A percentile compares a stretch with the other conserved stretches of the same genome.
Evolutionary conservation across 23 tunicate genomes (phyloP).

Genomic region (Ciona savignyi): DNA sequence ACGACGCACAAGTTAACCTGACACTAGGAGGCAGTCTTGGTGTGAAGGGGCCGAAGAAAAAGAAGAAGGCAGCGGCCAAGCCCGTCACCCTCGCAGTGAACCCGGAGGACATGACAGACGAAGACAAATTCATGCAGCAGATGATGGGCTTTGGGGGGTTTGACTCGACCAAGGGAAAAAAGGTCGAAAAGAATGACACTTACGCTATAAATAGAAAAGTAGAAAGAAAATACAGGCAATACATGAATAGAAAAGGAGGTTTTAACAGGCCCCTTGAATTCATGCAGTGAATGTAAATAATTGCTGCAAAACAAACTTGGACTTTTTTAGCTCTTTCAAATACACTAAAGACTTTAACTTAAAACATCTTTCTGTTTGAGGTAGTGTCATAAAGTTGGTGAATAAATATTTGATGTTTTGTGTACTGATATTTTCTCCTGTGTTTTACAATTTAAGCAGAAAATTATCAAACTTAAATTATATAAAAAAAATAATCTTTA

Average conservation of each 20-base stretch:
- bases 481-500: too few relatives aligned
- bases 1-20: slow-evolving; percentile 45
- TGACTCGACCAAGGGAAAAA: slow-evolving; percentile 87
- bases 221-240: slow-evolving; percentile 86
- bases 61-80: slow-evolving; percentile 45
- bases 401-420: too few relatives aligned
- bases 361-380: too few relatives aligned
- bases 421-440: too few relatives aligned
- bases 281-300: slow-evolving; percentile 86
- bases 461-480: too few relatives aligned
- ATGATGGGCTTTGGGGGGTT: slow-evolving; percentile 78
- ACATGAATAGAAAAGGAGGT: slow-evolving; percentile 89
- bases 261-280: slow-evolving; percentile 79
- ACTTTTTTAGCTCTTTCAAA: too few relatives aligned
- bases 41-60: slow-evolving; percentile 45
- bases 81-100: slow-evolving; percentile 44
- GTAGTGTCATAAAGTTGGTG: too few relatives aligned
- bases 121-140: slow-evolving; percentile 88
- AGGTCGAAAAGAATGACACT: slow-evolving; percentile 60
- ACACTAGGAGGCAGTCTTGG: slow-evolving; percentile 94
- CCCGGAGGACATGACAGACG: slow-evolving; percentile 85
- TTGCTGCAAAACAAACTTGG: too few relatives aligned
- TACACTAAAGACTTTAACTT: too few relatives aligned
- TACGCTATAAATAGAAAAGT: slow-evolving; percentile 77
- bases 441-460: too few relatives aligned